Percentiles rank a stretch among this genome's conserved stretches.
These are phyloP conservation scores for Boulengeromyrus knoepffleri DNA, from an alignment of 2,113 vertebrate genomes.

Conservation along the genomic window DNA sequence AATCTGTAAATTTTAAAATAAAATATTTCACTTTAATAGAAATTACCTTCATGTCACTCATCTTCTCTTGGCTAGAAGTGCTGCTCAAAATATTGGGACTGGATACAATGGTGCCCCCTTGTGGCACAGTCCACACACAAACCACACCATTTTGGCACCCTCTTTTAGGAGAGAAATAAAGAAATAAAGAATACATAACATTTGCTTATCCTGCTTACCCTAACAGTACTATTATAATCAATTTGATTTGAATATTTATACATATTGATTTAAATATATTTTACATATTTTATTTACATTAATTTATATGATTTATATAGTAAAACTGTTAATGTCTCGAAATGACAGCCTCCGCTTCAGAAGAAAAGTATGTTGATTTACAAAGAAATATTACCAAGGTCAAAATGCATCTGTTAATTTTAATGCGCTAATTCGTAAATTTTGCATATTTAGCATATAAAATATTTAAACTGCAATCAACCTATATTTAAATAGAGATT, in stretches of 20 bases:
- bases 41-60: constrained; percentile 49
- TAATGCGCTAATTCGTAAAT: not conserved
- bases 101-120: constrained; percentile 54
- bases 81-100: constrained; percentile 50
- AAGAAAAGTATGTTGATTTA: not conserved
- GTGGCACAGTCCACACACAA: constrained; percentile 68
- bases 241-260: not conserved
- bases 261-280: not conserved
- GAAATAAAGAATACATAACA: not conserved
- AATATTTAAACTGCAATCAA: not conserved
- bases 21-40: not conserved
- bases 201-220: not conserved
- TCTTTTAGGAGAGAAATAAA: constrained; percentile 34
- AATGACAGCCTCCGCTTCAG: not conserved
- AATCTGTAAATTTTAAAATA: not conserved
- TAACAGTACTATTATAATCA: not conserved
- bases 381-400: not conserved
- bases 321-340: not conserved
- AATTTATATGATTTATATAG: not conserved
- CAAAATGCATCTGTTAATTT: not conserved
- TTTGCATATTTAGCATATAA: not conserved
- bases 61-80: constrained; percentile 47
- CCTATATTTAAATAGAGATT: not conserved
- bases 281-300: not conserved
- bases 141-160: constrained; percentile 71